Conservation (phyloP, 2,113 vertebrate species). For the Lota lota region DNA sequence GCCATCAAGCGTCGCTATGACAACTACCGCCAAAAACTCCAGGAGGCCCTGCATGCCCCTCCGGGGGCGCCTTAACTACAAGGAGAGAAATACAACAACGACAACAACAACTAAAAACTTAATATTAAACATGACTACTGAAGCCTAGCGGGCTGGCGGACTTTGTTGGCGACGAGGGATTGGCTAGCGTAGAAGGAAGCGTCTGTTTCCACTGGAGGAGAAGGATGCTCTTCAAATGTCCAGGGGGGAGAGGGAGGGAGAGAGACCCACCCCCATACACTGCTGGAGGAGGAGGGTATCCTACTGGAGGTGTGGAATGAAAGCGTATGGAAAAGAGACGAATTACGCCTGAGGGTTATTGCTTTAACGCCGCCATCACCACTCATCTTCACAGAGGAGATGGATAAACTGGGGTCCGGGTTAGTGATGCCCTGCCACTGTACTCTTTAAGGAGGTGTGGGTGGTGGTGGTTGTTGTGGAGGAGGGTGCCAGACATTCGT, state of each 20-base stretch:
- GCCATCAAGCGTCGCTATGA: constrained; percentile 79
- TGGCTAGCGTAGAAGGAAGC: background rate
- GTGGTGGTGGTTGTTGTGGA: constrained; percentile 16
- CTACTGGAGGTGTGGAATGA: too few species aligned
- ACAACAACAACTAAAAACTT: background rate
- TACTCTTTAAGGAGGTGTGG: background rate
- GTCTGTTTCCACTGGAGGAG: background rate
- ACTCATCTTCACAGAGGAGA: too few species aligned
- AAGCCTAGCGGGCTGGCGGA: constrained; percentile 18
- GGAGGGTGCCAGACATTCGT: background rate
- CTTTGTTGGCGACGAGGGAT: background rate
- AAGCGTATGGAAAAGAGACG: too few species aligned
- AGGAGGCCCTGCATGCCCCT: constrained; percentile 77
- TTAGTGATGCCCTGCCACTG: too few species aligned
- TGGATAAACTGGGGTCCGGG: too few species aligned
- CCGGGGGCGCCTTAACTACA: constrained; percentile 72
- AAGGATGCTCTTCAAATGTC: too few species aligned
- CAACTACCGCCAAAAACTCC: constrained; percentile 83
- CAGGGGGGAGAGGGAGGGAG: too few species aligned
- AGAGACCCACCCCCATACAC: too few species aligned
- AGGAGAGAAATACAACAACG: too few species aligned
- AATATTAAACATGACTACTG: constrained; percentile 5
- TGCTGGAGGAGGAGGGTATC: too few species aligned
- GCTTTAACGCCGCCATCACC: too few species aligned
- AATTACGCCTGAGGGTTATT: too few species aligned